Conservation (phyloP, 92 coral and sea anemone genomes). For the Epizoanthus ramosus region DNA sequence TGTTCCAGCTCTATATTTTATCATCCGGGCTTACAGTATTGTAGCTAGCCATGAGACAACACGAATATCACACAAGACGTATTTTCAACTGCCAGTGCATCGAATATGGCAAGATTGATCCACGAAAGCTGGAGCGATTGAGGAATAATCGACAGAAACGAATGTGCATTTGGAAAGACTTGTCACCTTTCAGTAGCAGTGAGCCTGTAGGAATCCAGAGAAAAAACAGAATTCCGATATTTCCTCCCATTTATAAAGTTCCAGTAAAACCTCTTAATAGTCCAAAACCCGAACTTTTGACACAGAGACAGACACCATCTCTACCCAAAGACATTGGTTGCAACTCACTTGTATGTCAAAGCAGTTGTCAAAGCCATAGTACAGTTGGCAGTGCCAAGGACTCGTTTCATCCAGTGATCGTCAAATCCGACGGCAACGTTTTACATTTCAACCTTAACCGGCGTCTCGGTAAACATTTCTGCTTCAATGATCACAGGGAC, state of each 20-base stretch:
- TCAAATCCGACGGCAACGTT: not conserved
- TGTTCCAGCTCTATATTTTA: too few relatives aligned
- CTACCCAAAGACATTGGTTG: not conserved
- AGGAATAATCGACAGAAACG: conserved; percentile 1
- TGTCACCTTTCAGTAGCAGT: conserved; percentile 19
- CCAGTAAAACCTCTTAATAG: not conserved
- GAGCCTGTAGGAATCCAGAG: not conserved
- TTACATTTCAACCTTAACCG: not conserved
- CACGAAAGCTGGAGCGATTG: conserved; percentile 21
- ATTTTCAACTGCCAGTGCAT: conserved; percentile 29
- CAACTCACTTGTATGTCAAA: not conserved
- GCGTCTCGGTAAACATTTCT: not conserved
- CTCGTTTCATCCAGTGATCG: not conserved
- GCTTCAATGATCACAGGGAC: not conserved
- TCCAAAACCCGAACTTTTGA: not conserved
- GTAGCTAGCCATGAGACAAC: not conserved
- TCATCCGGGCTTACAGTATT: not conserved
- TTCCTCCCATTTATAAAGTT: conserved; percentile 6
- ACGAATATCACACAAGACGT: not conserved
- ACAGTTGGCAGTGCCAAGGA: not conserved
- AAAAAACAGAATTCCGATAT: not conserved
- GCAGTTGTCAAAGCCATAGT: not conserved
- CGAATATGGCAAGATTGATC: conserved; percentile 30
- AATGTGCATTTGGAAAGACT: conserved; percentile 17
- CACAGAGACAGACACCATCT: conserved; percentile 4